Base-by-base conservation (phyloP, 2,113 vertebrate genomes). In the Microtus ochrogaster region DNA sequence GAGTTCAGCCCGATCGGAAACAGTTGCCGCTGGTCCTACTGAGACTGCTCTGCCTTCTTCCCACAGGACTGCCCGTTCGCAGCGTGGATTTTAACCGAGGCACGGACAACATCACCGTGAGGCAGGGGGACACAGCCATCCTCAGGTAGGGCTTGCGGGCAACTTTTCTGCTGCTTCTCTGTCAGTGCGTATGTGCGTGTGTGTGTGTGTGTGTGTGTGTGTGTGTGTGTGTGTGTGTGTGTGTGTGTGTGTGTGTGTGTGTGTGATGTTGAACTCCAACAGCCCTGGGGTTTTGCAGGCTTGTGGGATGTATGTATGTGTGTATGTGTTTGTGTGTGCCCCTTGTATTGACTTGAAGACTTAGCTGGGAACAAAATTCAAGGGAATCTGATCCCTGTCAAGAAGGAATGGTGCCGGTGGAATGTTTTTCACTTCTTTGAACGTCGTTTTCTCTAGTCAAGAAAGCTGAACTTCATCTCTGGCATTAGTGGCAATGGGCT, bases 71-170 rank as follows among this genome's bases (percentile, higher is more conserved):
- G 98, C 99, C 99, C 55, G 99, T 99, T 98, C 99, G 99, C 98
- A 99, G 99, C 98, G 99, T 99, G 99, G 99, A 99, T 99, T 99
- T 99, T 99, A 99, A 99, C 99, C 99, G 99, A 97, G 99, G 99
- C 97, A 99, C 99, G 87, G 99, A 99, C 99, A 99, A 99, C 99
- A 99, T 99, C 99, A 99, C 99, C 98, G 99, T 99, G 98, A 99
- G 99, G 97, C 99, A 99, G 98, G 99, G 99, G 96, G 99, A 99
- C 98, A 99, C 99, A 61, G 99, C 99, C 97, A 99, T 99, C 86
- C 99, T 99, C 99, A 99, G 99, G 99, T 99, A 99, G 98, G 98
- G 98, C 97, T 79, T 97, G 89, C 47, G 88, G 98, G 93, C 92
- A 97, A 98, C 96, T 96, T 97, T 97, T 96, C 55, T 86, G 36